Conservation (phyloP, 2,888 invertebrate species). For the Drosophila seclusa region DNA sequence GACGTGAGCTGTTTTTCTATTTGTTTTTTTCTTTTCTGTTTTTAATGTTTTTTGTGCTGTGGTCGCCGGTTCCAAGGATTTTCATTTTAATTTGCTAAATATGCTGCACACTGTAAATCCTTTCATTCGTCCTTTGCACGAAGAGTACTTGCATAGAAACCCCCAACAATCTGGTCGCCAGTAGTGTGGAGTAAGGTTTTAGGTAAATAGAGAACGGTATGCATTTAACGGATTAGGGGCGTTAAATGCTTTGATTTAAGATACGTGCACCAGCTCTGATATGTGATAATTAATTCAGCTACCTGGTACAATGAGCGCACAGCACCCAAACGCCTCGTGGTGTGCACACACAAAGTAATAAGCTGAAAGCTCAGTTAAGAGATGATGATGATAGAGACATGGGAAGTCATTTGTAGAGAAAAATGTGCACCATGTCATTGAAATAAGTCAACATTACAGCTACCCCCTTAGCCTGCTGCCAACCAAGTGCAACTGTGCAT, state of each 20-base stretch:
- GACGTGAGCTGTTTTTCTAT: conserved; percentile 36
- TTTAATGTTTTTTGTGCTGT: conserved; percentile 39
- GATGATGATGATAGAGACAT: conserved; percentile 47
- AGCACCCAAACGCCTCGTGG: conserved; percentile 22
- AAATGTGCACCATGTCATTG: conserved; percentile 64
- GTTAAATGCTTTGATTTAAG: conserved; percentile 77
- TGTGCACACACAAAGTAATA: conserved; percentile 64
- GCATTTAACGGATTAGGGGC: conserved; percentile 75
- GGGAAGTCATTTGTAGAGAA: conserved; percentile 58
- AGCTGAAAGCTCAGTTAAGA: conserved; percentile 68
- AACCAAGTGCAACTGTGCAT: conserved; percentile 47
- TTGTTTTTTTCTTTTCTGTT: conserved; percentile 22
- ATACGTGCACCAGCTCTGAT: conserved; percentile 66
- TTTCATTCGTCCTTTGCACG: conserved; percentile 1
- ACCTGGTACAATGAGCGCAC: conserved; percentile 29
- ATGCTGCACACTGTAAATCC: conserved; percentile 38
- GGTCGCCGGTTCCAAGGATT: conserved; percentile 56
- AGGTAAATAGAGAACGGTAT: conserved; percentile 32
- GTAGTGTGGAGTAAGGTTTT: conserved; percentile 7
- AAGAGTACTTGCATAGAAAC: conserved; percentile 23
- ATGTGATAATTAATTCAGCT: conserved; percentile 73
- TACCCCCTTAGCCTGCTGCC: not conserved
- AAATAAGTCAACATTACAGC: conserved; percentile 65
- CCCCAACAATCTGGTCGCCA: conserved; percentile 16
- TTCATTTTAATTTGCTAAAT: conserved; percentile 77